Evolutionary conservation across 2,113 vertebrate genomes (phyloP), one percentile per base, ranked within the genome.

Genomic region (Synchiropus splendidus): DNA sequence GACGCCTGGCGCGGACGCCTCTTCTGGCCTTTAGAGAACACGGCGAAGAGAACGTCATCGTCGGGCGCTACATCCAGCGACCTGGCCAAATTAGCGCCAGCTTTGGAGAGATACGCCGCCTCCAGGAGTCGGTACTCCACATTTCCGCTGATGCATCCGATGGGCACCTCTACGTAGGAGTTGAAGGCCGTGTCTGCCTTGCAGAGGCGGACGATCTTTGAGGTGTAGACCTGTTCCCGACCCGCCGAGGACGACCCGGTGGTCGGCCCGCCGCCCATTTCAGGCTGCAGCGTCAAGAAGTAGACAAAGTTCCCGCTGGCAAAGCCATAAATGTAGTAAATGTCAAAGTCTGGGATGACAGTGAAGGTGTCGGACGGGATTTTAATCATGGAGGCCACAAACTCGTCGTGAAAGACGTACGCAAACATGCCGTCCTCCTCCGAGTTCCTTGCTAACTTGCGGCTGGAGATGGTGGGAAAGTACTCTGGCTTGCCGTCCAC

Each of bases 1-100:
- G 93, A 84, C 2, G 91, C 89, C 54, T 98, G 90, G 9, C 70
- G 80, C 50, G 91, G 92, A 54, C 94, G 90, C 63, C 92, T 83
- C 76, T 99, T 99, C 71, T 99, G 95, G 35, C 94, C 95, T 72
- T 98, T 99, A 44, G 94, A 96, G 82, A 99, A 99, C 51, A 98
- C 80, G 0, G 95, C 88, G 42, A 93, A 99, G 42, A 99, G 87
- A 31, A 99, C 87, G 56, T 97, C 90, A 2, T 96, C 92, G 6
- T 94, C 91, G 0, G 90, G 84, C 11, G 67, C 83, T 41, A 94
- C 88, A 1, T 75, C 82, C 10, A 99, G 84, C 2, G 92, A 92
- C 32, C 65, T 83, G 0, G 91, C 93, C 21, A 99, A 80, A 48
- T 90, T 87, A 11, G 89, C 64, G 35, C 95, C 93, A 0, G 95